phyloP scores from a whole-genome alignment of 1,140 invertebrate genomes.

The Leptopilina boulardi region DNA sequence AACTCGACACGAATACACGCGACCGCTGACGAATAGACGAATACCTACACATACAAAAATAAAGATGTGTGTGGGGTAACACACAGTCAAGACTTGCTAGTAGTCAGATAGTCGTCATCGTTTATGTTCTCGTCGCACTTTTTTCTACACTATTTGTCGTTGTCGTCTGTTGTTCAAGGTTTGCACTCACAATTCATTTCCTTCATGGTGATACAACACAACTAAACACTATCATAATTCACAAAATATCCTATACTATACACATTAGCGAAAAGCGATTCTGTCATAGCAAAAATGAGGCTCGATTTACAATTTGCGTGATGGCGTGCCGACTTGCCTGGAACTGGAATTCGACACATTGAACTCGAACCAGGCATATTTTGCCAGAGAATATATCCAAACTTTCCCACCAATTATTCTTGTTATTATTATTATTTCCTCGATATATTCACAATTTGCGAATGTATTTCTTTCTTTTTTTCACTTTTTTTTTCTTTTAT shows the following conservation, averaged over 20 bases:
- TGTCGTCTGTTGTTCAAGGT: too few species aligned
- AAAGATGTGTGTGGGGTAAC: background rate
- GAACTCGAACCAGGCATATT: background rate
- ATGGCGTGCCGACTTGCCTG: slow-evolving; percentile 6
- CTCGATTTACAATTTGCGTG: slow-evolving; percentile 22
- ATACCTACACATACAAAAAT: background rate
- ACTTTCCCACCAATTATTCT: too few species aligned
- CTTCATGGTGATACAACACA: too few species aligned
- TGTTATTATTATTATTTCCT: too few species aligned
- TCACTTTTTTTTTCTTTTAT: too few species aligned
- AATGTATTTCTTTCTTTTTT: too few species aligned
- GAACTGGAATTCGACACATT: background rate
- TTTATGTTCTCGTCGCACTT: background rate
- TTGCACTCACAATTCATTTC: background rate
- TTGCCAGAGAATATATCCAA: too few species aligned
- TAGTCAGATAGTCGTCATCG: background rate
- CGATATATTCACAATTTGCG: too few species aligned
- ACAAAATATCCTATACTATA: too few species aligned
- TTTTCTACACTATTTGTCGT: too few species aligned
- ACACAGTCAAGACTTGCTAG: slow-evolving; percentile 39
- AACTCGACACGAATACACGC: slow-evolving; percentile 16
- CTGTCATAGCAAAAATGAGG: slow-evolving; percentile 16
- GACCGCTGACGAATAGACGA: background rate
- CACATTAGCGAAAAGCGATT: background rate
- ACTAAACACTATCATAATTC: background rate